Percentiles rank a stretch among this genome's conserved stretches.
Evolutionary conservation across 2,888 invertebrate species (phyloP).

Genomic region (Artemia sp.): DNA sequence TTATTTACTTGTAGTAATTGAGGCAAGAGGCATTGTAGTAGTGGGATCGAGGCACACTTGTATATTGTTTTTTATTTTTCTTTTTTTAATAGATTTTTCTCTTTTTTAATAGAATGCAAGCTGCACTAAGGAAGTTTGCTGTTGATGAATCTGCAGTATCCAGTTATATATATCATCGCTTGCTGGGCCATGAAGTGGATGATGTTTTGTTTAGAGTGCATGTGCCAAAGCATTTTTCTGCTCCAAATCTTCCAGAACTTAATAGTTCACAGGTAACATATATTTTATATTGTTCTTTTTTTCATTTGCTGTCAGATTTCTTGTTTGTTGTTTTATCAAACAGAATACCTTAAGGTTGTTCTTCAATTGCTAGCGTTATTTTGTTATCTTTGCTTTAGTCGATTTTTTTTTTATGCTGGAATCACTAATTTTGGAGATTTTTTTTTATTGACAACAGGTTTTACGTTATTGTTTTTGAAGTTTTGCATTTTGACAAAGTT

Average conservation of each 20-base stretch:
- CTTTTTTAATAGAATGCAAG: slow-evolving; percentile 58
- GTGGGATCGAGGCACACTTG: slow-evolving; percentile 17
- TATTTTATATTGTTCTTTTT: too few species aligned
- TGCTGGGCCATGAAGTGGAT: slow-evolving; percentile 84
- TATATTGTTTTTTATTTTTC: slow-evolving; percentile 5
- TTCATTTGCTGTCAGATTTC: too few species aligned
- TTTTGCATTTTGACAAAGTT: too few species aligned
- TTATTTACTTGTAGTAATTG: background rate
- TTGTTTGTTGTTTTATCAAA: too few species aligned
- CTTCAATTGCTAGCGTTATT: too few species aligned
- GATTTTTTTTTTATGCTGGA: too few species aligned
- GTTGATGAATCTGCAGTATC: slow-evolving; percentile 92
- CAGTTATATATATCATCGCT: slow-evolving; percentile 88
- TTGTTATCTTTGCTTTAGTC: too few species aligned
- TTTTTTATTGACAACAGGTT: too few species aligned
- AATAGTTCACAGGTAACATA: slow-evolving; percentile 69
- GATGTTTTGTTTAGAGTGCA: slow-evolving; percentile 79
- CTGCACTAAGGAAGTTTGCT: slow-evolving; percentile 82
- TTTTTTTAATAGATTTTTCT: background rate
- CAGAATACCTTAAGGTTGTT: too few species aligned
- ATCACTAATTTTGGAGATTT: too few species aligned
- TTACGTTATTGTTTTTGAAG: too few species aligned
- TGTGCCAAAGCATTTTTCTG: slow-evolving; percentile 88
- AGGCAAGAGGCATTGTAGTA: too few species aligned
- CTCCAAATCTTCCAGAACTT: slow-evolving; percentile 89